A percentile compares a stretch with the other conserved stretches of the same genome.
phyloP scores from a whole-genome alignment of 2,113 vertebrate species.

The Mohoua ochrocephala region DNA sequence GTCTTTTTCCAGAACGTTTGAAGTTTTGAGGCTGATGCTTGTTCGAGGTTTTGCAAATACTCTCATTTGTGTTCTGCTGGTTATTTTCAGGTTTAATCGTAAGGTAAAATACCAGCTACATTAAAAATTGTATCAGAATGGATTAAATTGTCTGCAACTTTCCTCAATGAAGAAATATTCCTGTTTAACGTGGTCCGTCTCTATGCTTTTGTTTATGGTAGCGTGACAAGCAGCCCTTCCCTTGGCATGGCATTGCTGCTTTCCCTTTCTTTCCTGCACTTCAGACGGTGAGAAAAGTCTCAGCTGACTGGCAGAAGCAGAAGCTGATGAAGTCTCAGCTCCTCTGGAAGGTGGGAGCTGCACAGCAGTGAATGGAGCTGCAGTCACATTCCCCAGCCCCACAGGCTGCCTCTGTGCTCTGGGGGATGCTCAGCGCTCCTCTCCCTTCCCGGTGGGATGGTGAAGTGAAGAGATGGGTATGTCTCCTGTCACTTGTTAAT shows the following conservation, averaged over 20 bases:
- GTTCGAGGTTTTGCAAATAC: neutral
- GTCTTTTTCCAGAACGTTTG: neutral
- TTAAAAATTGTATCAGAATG: neutral
- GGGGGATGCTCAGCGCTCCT: neutral
- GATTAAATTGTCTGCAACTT: neutral
- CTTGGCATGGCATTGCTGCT: neutral
- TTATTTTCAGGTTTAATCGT: neutral
- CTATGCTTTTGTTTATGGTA: neutral
- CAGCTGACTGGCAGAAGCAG: neutral
- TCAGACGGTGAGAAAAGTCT: neutral
- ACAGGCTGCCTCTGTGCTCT: neutral
- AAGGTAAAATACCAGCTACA: neutral
- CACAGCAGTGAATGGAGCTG: neutral
- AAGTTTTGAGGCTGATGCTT: neutral
- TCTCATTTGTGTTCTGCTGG: neutral
- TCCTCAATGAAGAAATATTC: neutral
- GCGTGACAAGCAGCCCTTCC: neutral
- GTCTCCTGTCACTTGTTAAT: constrained; percentile 15
- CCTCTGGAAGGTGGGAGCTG: neutral
- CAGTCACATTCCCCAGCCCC: neutral
- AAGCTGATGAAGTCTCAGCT: neutral
- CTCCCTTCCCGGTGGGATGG: neutral
- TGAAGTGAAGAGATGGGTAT: neutral
- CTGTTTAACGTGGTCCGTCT: neutral
- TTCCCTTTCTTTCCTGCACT: neutral